Base-by-base conservation (phyloP, 2,797 vertebrate genomes). In the Geotrypetes seraphini region DNA sequence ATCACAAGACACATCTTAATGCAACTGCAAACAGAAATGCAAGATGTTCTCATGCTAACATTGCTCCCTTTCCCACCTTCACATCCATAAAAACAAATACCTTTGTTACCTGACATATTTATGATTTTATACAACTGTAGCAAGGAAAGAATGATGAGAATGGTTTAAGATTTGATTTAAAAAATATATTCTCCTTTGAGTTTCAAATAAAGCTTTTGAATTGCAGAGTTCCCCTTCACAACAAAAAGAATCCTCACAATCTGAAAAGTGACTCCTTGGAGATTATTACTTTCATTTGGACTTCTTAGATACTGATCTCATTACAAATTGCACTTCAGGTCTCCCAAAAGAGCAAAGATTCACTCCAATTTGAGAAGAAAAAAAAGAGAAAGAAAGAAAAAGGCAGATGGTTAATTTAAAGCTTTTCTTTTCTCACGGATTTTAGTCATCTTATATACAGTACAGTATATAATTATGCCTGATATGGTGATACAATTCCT, bases 271-370 rank as follows among this genome's bases (percentile, higher is more conserved):
- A 5, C 30, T 42, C 18, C 6, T 12, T 51, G 27, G 47, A 17
- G 24, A 39, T 26, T 30, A 31, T 19, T 10, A 13, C 31, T 10
- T 19, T 40, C 53, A 48, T 45, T 39, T 45, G 12, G 23, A 43
- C 39, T 29, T 31, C 22, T 18, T 29, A 47, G 22, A 47, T 52
- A 57, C 23, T 25, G 12, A 39, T 18, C 21, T 36, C 21, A 23
- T 57, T 27, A 26, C 29, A 54, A 50, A 50, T 8, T 57, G 32
- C 33, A 25, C 12, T 42, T 63, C 16, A 34, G 3, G 35, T 38
- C 31, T 55, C 48, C 43, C 29, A 24, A 15, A 25, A 41, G 36
- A 35, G 28, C 22, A 34, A 59, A 65, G 60, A 47, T 46, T 51
- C 27, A 12, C 1, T 53, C 26, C 11, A 58, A 52, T 41, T 22